These are phyloP conservation scores for Lithosia quadra DNA, from an alignment of 2,888 invertebrate species.

Conservation along the genomic window DNA sequence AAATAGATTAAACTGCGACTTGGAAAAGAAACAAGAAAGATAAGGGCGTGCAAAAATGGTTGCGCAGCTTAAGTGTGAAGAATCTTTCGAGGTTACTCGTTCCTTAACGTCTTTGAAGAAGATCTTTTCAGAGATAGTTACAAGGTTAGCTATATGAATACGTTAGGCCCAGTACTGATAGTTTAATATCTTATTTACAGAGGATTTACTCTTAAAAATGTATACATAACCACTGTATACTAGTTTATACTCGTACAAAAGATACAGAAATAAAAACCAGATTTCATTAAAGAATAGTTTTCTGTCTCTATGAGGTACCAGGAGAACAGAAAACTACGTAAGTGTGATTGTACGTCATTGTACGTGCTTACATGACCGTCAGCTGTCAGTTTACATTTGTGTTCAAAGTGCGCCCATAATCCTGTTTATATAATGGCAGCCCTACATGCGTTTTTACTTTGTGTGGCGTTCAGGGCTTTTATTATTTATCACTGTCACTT, in stretches of 20 bases:
- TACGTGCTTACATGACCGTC: conserved; percentile 19
- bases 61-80: conserved; percentile 5
- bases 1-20: conserved; percentile 42
- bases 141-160: too few relatives aligned
- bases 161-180: not conserved
- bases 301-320: not conserved
- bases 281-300: too few relatives aligned
- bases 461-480: conserved; percentile 30
- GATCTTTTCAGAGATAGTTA: not conserved
- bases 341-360: too few relatives aligned
- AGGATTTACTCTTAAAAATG: too few relatives aligned
- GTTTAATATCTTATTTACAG: not conserved
- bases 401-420: conserved; percentile 46
- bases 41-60: conserved; percentile 14
- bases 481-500: conserved; percentile 35
- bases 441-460: conserved; percentile 56
- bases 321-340: not conserved
- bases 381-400: conserved; percentile 38
- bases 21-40: conserved; percentile 20
- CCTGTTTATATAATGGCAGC: conserved; percentile 49
- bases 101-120: not conserved
- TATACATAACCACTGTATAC: too few relatives aligned
- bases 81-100: conserved; percentile 5
- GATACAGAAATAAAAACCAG: too few relatives aligned
- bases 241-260: too few relatives aligned